Evolutionary conservation across 2,888 invertebrate genomes (phyloP), one percentile per base, ranked within the genome.

Genomic region (Conus canariensis): DNA sequence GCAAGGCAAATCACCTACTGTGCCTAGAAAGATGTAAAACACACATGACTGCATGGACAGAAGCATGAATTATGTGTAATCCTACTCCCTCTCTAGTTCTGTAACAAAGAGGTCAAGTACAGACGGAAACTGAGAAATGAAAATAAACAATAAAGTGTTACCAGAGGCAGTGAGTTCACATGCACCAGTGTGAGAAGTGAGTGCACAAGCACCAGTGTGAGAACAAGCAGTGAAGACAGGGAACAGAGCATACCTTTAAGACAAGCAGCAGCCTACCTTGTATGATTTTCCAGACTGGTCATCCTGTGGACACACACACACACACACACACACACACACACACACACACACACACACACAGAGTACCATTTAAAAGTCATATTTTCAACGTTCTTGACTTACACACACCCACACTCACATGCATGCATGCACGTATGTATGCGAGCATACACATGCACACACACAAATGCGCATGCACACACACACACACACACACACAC

Each of bases 201-300:
- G 64, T 64, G 16, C 64, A 64, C 16, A 16, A 70, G 70, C 70
- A 70, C 19, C 70, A 16, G 19, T 22, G 19, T 70, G 22, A 19
- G 22, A 70, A 70, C 22, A 7, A 70, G 70, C 7, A 64, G 12
- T 64, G 0, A 64, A 70, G 30, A 80, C 12, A 22, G 77, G 19
- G 25, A 25, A 58, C 82, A 83, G 82, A 83, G 82, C 82, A 22
- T 83, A 83, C 82, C 86, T 60, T 86, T 67, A 86, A 19, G 64
- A 86, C 67, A 86, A 16, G 58, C 86, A 86, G 86, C 86, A 86
- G 86, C 86, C 86, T 86, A 86, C 86, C 86, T 86, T 59, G 86
- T 86, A 86, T n/a, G 64, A 67, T 86, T 86, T 64, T 60, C 86
- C 67, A 19, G 86, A 86, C 67, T 30, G 86, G 67, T 86, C 86